Base-by-base conservation (phyloP, 2,888 invertebrate species). In the Phragmatobia fuliginosa region DNA sequence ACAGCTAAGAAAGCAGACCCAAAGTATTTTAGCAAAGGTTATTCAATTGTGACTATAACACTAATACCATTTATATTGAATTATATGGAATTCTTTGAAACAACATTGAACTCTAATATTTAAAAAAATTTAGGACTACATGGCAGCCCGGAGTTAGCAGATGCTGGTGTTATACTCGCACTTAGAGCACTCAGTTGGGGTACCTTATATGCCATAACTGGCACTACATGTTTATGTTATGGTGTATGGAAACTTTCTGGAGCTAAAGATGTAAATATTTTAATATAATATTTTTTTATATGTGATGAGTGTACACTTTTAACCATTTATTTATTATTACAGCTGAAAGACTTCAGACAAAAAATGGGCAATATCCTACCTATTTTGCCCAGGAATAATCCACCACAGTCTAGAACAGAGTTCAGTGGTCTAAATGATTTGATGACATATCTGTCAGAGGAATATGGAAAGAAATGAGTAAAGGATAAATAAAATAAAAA, bases 171-270 rank as follows among this genome's bases (percentile, higher is more conserved):
- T 6, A 95, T 96, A 7, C 93, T 99, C 71, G 99, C 99, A 0
- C 78, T 98, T 67, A 96, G 98, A 87, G 99, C 99, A 0, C 94
- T 99, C 0, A 97, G 97, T 11, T 97, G 98, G 97, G 99, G 98
- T 4, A 97, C 98, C 0, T 78, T 98, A 0, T 98, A 98, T 91
- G 98, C 99, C 0, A 93, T 98, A n/a, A 94, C 97, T 49, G 99
- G 99, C 0, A 98, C 98, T 68, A 96, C 98, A 14, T 90, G 97
- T 65, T 90, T 99, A 67, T 98, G 97, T 87, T 98, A 97, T 91
- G 96, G 97, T 18, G 96, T 98, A 72, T 99, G 98, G 98, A 99
- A 98, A 92, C 86, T 98, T 21, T 97, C 98, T 58, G 99, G 98
- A 68, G 98, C 98, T 33, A 96, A 96, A 84, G 96, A 97, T 96